Evolutionary conservation across 53 echinoderm and acorn worm species (phyloP).

Genomic region (Paracentrotus lividus): DNA sequence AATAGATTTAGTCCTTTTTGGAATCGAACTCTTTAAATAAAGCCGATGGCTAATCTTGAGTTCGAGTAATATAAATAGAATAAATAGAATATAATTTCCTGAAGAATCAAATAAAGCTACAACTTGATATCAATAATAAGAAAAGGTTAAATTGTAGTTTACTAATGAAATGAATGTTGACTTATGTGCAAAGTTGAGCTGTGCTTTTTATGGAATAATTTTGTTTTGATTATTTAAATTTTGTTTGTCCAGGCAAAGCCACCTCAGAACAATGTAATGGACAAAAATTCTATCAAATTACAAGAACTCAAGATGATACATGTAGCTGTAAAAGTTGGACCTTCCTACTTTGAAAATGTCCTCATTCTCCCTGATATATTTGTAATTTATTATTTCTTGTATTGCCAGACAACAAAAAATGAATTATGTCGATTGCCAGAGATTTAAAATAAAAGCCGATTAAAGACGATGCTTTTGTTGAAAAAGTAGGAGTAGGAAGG

Average conservation of each 20-base stretch:
- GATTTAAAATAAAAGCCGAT: background rate
- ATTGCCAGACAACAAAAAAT: background rate
- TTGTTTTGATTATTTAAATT: background rate
- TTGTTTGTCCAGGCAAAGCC: background rate
- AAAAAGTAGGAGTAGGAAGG: background rate
- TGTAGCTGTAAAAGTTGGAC: background rate
- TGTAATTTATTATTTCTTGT: background rate
- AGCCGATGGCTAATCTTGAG: background rate
- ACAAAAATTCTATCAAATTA: background rate
- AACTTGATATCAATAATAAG: background rate
- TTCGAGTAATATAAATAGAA: background rate
- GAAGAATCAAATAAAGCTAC: background rate
- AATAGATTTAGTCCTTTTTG: too few species aligned
- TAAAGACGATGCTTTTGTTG: too few species aligned
- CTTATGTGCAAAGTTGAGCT: background rate
- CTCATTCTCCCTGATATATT: background rate
- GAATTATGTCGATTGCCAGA: background rate
- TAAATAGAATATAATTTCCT: background rate
- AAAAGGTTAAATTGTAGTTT: too few species aligned
- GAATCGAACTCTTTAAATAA: too few species aligned
- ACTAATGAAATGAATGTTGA: background rate
- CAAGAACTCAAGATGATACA: background rate
- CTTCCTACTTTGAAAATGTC: background rate
- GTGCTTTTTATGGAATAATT: background rate
- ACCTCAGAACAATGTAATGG: background rate